A percentile compares a stretch with the other conserved stretches of the same genome.
Evolutionary conservation across 2,888 invertebrate genomes (phyloP).

Genomic region (Beris morrisii): DNA sequence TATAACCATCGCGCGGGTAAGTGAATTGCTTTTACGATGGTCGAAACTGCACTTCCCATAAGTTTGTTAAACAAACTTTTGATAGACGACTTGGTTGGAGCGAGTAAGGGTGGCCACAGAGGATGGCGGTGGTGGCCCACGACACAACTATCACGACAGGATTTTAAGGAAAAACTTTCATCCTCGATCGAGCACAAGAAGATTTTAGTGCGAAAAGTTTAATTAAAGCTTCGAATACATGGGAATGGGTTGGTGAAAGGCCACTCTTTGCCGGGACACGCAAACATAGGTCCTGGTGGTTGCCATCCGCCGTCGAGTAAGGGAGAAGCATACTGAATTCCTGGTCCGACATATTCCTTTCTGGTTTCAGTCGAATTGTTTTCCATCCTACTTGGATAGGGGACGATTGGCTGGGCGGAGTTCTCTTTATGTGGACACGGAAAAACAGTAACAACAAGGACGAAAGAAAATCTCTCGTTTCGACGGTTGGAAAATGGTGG

Average conservation of each 20-base stretch:
- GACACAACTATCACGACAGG: conserved; percentile 14
- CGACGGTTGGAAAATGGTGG: background rate
- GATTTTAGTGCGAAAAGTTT: conserved; percentile 31
- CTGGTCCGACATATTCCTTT: conserved; percentile 31
- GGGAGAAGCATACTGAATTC: conserved; percentile 36
- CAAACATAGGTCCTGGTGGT: background rate
- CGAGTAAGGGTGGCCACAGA: background rate
- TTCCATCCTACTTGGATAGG: background rate
- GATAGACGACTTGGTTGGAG: conserved; percentile 35
- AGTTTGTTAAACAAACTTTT: conserved; percentile 41
- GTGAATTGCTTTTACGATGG: conserved; percentile 37
- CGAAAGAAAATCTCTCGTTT: conserved; percentile 14
- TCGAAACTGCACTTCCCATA: conserved; percentile 41
- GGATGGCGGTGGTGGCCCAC: too few relatives aligned
- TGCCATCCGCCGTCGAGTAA: conserved; percentile 14
- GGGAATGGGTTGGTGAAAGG: conserved; percentile 4
- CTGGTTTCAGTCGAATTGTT: background rate
- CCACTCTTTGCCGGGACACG: background rate
- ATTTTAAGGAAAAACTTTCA: conserved; percentile 32
- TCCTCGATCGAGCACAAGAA: conserved; percentile 20
- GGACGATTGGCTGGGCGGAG: conserved; percentile 13
- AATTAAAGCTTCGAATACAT: conserved; percentile 33
- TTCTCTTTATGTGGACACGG: background rate
- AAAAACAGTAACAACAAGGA: conserved; percentile 12
- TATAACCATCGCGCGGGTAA: conserved; percentile 2